A percentile compares a stretch with the other conserved stretches of the same genome.
Conservation (phyloP, 2,797 vertebrate species). For the Pangasius macronema region DNA sequence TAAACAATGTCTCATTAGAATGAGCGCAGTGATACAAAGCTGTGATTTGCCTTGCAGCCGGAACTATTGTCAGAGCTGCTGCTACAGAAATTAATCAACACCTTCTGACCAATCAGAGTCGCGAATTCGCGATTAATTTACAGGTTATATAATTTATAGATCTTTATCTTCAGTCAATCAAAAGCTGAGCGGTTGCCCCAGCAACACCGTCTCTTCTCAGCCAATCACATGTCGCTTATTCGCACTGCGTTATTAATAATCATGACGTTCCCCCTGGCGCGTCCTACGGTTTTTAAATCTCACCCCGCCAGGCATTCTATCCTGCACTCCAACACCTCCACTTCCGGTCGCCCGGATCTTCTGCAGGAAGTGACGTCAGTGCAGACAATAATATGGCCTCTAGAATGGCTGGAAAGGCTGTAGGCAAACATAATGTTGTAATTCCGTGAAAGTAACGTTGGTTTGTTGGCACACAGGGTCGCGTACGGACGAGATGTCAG, state of each 20-base stretch:
- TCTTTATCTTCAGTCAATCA: background rate
- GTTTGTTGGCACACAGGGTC: constrained; percentile 50
- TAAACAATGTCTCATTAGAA: background rate
- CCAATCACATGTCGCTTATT: background rate
- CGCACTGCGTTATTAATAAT: constrained; percentile 25
- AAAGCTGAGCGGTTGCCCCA: background rate
- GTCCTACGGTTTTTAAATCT: background rate
- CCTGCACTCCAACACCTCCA: constrained; percentile 58
- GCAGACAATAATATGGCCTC: constrained; percentile 79
- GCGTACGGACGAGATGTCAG: constrained; percentile 56
- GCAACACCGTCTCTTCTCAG: background rate
- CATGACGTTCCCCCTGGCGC: background rate
- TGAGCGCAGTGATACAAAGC: background rate
- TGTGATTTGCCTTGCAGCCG: background rate
- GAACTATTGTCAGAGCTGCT: background rate
- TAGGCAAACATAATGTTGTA: constrained; percentile 62
- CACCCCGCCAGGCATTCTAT: background rate
- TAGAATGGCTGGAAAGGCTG: constrained; percentile 59
- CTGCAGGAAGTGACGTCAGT: constrained; percentile 74
- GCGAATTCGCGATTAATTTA: background rate
- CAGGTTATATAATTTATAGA: background rate
- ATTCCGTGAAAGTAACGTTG: constrained; percentile 44
- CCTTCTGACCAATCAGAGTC: background rate
- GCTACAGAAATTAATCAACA: background rate
- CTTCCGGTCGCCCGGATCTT: constrained; percentile 66